Conservation (phyloP, 2,113 vertebrate genomes). For the Alces alces region DNA sequence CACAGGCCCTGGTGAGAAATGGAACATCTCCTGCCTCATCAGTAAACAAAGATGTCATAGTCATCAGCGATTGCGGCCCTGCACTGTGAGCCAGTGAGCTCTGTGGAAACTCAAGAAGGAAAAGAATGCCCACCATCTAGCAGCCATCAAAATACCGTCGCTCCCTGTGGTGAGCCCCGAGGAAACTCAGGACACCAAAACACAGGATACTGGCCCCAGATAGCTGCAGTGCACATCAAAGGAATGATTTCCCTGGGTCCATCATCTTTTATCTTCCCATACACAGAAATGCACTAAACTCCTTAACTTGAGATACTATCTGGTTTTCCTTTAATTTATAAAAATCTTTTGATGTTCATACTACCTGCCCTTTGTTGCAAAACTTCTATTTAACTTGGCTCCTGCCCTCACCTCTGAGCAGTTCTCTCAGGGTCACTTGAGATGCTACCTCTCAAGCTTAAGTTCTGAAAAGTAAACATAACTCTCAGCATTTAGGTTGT, state of each 20-base stretch:
- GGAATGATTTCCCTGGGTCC: neutral
- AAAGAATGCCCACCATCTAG: neutral
- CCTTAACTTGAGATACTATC: neutral
- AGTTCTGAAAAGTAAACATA: neutral
- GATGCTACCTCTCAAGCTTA: neutral
- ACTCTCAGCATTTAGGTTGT: neutral
- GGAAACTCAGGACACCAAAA: neutral
- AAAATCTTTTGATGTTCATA: neutral
- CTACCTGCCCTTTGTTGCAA: neutral
- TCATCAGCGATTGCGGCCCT: neutral
- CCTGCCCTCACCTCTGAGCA: neutral
- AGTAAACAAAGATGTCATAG: neutral
- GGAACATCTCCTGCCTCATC: neutral
- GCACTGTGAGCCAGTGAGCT: neutral
- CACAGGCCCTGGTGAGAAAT: neutral
- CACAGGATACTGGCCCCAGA: neutral
- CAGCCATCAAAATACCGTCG: neutral
- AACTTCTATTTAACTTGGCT: neutral
- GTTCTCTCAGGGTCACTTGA: neutral
- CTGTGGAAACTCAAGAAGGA: neutral
- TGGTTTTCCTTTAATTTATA: neutral
- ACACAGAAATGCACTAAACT: neutral
- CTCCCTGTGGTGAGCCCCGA: neutral
- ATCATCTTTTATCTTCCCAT: neutral
- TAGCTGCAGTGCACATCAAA: rapidly evolving